Evolutionary conservation across 2,113 vertebrate genomes (phyloP).

Genomic region (Pedionomus torquatus): DNA sequence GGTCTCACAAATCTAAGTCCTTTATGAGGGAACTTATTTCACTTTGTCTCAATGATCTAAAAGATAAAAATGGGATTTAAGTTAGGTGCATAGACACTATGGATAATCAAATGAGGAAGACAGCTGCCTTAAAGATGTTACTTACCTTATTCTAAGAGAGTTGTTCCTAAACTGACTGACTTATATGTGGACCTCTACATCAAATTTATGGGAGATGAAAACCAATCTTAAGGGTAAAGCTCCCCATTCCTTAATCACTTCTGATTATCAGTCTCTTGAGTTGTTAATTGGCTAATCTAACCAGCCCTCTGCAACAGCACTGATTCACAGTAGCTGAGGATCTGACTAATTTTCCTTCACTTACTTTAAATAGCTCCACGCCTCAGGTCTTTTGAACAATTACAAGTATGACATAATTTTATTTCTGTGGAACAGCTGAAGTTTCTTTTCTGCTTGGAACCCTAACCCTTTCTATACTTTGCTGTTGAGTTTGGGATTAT

Average conservation of each 20-base stretch:
- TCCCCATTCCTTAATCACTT: not conserved
- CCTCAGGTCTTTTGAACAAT: not conserved
- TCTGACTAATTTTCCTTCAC: not conserved
- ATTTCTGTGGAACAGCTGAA: conserved; percentile 21
- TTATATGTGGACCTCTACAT: not conserved
- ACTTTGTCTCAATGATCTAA: not conserved
- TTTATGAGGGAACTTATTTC: not conserved
- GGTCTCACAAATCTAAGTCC: not conserved
- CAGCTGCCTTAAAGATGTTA: not conserved
- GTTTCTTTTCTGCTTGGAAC: not conserved
- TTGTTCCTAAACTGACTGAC: not conserved
- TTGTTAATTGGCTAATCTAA: not conserved
- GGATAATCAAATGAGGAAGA: not conserved
- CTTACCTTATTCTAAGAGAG: not conserved
- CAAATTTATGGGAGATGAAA: not conserved
- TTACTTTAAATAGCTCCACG: not conserved
- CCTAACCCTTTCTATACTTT: not conserved
- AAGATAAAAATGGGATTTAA: not conserved
- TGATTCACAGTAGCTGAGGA: not conserved
- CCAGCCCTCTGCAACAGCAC: not conserved
- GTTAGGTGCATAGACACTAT: not conserved
- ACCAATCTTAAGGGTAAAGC: not conserved
- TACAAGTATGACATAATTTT: conserved; percentile 32
- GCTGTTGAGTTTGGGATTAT: not conserved
- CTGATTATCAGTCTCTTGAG: not conserved